Evolutionary conservation across 2,888 invertebrate species (phyloP).

Genomic region (Mechanitis mazaeus): DNA sequence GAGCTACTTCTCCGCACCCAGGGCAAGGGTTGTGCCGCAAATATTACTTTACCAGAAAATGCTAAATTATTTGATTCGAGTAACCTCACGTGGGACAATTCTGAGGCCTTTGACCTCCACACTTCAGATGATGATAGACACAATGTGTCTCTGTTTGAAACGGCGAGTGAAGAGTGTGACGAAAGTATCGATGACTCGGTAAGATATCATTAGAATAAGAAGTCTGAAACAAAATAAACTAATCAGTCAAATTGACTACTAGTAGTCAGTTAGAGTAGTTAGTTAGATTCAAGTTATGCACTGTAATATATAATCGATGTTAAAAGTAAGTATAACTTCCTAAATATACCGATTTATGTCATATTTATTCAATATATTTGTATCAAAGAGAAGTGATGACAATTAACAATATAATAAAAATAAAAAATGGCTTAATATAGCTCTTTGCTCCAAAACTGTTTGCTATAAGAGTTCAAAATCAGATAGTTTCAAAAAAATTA

Average conservation of each 20-base stretch:
- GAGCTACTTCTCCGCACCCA: conserved; percentile 81
- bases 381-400: too few species aligned
- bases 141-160: conserved; percentile 38
- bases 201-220: conserved; percentile 23
- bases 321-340: too few species aligned
- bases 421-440: too few species aligned
- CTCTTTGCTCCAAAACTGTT: too few species aligned
- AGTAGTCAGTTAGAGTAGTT: too few species aligned
- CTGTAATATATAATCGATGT: too few species aligned
- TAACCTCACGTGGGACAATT: conserved; percentile 52
- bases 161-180: conserved; percentile 42
- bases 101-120: conserved; percentile 63
- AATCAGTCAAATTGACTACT: not conserved
- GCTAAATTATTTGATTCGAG: conserved; percentile 47
- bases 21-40: conserved; percentile 56
- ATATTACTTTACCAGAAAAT: conserved; percentile 50
- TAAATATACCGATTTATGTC: too few species aligned
- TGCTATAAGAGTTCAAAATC: too few species aligned
- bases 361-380: too few species aligned
- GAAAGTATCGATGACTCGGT: conserved; percentile 58
- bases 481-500: too few species aligned
- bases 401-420: too few species aligned
- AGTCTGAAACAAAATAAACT: not conserved
- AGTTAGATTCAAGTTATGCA: too few species aligned
- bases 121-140: conserved; percentile 36